A percentile compares a stretch with the other conserved stretches of the same genome.
Conservation (phyloP, 1,140 invertebrate species). For the Papilio polyxenes region DNA sequence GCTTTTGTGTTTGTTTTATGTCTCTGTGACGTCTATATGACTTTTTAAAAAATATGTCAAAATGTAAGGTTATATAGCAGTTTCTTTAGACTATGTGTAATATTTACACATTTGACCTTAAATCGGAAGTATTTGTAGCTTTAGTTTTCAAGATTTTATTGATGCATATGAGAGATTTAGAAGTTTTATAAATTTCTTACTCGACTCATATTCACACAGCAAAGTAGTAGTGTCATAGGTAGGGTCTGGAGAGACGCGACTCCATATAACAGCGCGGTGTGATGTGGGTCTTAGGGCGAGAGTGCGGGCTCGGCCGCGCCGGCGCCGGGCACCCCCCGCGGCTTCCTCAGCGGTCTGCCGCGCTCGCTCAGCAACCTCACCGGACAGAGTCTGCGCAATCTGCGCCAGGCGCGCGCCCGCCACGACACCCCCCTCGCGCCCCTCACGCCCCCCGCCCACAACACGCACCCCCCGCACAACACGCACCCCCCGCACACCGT, state of each 20-base stretch:
- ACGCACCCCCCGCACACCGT: slow-evolving; percentile 65
- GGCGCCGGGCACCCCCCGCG: slow-evolving; percentile 40
- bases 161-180: not conserved
- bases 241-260: not conserved
- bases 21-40: slow-evolving; percentile 44
- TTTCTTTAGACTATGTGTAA: not conserved
- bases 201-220: not conserved
- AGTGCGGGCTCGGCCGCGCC: not conserved
- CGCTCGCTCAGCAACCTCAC: slow-evolving; percentile 81
- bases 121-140: not conserved
- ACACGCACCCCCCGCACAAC: slow-evolving; percentile 37
- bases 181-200: not conserved
- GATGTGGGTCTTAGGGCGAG: slow-evolving; percentile 35
- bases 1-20: slow-evolving; percentile 66
- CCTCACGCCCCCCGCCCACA: not conserved
- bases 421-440: slow-evolving; percentile 6
- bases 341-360: slow-evolving; percentile 80
- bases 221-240: not conserved
- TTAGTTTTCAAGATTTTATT: not conserved
- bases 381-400: slow-evolving; percentile 71
- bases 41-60: slow-evolving; percentile 31
- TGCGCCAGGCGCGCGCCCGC: slow-evolving; percentile 51
- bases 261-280: not conserved
- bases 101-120: not conserved
- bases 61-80: slow-evolving; percentile 21